Base-by-base conservation (phyloP, 2,888 invertebrate species). In the Heliothis peltigera region DNA sequence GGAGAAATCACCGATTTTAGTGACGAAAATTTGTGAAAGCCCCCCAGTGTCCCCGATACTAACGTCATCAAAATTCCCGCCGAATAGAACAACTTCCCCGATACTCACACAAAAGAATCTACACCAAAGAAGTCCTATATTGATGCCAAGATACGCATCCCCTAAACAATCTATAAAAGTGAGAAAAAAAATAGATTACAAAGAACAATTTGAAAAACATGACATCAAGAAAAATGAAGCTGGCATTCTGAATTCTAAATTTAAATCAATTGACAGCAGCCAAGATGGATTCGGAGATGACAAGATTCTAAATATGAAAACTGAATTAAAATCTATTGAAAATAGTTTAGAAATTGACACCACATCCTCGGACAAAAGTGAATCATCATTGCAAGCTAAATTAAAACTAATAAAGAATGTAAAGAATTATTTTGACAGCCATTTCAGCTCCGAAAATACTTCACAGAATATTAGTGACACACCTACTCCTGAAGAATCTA, bases 391-490 rank as follows among this genome's bases (percentile, higher is more conserved):
- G 12, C 57, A 70, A 52, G 35, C 62, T 15, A 83, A 88, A 39
- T 70, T 91, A 6, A 51, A 65, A 52, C 4, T 52, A 51, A 80
- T 81, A 2, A 86, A 84, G n/a, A 89, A 84, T 70, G 87, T 91
- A 0, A 91, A 88, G 80, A 83, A 84, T 43, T 94, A 86, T 75
- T 93, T 94, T 56, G 87, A 92, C 17, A 90, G 81, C 55, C 80
- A 92, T 65, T 93, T 93, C 22, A 90, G 89, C 52, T 90, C 92
- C 0, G 88, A 89, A 48, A 87, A 73, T 42, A 70, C 82, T 43
- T 91, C 93, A 0, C 90, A 90, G 64, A 80, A 87, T 28, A 94
- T 94, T 55, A 91, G 87, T 70, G 91, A 92, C 2, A 83, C 84
- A 12, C 77, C 81, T 5, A 89, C 92, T 18, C 89, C 89, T 5